Evolutionary conservation across 2,113 vertebrate genomes (phyloP), one percentile per base, ranked within the genome.

Genomic region (Tympanuchus pallidicinctus): DNA sequence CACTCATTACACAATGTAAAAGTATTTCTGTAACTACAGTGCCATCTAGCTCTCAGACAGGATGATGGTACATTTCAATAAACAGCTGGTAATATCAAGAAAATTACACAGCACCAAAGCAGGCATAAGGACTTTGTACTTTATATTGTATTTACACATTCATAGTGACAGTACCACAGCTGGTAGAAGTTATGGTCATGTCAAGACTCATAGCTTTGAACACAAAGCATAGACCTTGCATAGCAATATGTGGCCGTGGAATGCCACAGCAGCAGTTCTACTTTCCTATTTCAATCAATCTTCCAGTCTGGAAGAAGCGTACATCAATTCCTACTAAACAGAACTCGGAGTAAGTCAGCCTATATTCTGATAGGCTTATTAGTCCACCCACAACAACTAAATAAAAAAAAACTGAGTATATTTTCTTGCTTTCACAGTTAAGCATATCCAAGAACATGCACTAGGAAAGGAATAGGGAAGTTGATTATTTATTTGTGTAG

Each of bases 41-140:
- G 82, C 72, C 69, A 94, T 47, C 95, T 87, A 54, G n/a, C 74
- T 57, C 42, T 89, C 79, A 81, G 57, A 54, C 4, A 66, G 38
- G 20, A 61, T 13, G 7, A 67, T 2, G 74, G 25, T 45, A 89
- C 11, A 72, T 54, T 70, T 82, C 82, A 48, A 79, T 21, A 54
- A 67, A 52, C 10, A 40, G 1, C 3, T 1, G 0, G 5, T 79
- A 42, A 78, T 19, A 20, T 3, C 0, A 34, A 71, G 75, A 67
- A 77, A 61, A 20, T 6, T 22, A 45, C 4, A 11, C 32, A 85
- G 20, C 50, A 60, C 24, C 32, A 59, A 71, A 65, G 19, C 5
- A 88, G 70, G 48, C 11, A 27, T 4, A 45, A 6, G 5, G 47
- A 78, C 2, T 75, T 21, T 47, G 17, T 19, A 47, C 4, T 88